Percentiles rank a stretch among this genome's conserved stretches.
phyloP scores from a whole-genome alignment of 1,140 invertebrate genomes.

The Meloidogyne chitwoodi region DNA sequence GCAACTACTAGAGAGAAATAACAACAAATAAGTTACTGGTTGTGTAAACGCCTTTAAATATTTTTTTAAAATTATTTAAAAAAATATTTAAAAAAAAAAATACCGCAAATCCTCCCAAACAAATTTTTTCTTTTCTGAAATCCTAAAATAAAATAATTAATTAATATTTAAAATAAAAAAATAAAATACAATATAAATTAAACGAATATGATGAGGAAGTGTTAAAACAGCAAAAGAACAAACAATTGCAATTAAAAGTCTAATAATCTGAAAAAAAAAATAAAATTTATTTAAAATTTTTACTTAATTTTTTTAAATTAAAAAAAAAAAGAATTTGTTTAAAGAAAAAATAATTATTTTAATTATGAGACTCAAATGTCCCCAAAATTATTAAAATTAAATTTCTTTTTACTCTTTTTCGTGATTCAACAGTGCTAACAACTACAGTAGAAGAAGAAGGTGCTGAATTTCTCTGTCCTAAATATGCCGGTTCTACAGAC shows the following conservation, averaged over 20 bases:
- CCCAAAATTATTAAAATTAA: neutral
- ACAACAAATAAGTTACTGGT: constrained; percentile 48
- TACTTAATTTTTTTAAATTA: too few species aligned
- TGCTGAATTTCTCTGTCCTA: neutral
- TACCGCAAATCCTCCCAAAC: neutral
- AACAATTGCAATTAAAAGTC: constrained; percentile 56
- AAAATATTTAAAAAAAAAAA: neutral
- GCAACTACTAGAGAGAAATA: constrained; percentile 50
- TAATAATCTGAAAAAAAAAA: constrained; percentile 41
- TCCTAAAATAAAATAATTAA: neutral
- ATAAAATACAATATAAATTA: constrained; percentile 43
- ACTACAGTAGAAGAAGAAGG: constrained; percentile 1
- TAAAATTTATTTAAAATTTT: neutral
- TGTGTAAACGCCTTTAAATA: neutral
- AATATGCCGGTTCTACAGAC: neutral
- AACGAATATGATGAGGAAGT: constrained; percentile 49
- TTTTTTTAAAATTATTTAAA: neutral
- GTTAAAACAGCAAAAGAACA: constrained; percentile 54
- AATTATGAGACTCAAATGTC: neutral
- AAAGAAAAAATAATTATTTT: neutral
- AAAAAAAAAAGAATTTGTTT: too few species aligned
- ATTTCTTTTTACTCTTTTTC: constrained; percentile 27
- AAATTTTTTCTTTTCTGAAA: neutral
- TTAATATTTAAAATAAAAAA: neutral
- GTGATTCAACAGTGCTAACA: constrained; percentile 16